These are phyloP conservation scores for Cavia porcellus DNA, from an alignment of 2,113 vertebrate genomes.

Conservation along the genomic window DNA sequence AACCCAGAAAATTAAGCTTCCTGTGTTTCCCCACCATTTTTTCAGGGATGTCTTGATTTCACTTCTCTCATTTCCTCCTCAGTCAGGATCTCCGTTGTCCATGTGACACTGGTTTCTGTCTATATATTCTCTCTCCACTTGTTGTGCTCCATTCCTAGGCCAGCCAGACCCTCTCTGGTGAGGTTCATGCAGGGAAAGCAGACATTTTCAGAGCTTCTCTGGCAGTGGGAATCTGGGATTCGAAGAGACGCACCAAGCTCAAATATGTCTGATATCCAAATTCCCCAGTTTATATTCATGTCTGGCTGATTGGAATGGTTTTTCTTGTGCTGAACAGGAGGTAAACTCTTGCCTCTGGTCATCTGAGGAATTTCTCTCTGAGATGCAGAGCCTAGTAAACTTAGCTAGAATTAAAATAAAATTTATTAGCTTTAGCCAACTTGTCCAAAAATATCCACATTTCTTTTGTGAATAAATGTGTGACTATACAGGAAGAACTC, in stretches of 20 bases:
- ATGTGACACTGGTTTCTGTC: not conserved
- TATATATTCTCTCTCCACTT: not conserved
- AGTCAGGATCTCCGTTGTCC: not conserved
- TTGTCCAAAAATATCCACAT: not conserved
- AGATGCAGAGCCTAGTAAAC: not conserved
- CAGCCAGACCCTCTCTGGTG: not conserved
- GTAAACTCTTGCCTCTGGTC: not conserved
- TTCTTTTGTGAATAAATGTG: not conserved
- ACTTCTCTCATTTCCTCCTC: not conserved
- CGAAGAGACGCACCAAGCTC: not conserved
- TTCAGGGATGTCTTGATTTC: not conserved
- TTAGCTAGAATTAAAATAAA: not conserved
- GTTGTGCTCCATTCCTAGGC: not conserved
- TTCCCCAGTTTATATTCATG: not conserved
- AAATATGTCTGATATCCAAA: not conserved
- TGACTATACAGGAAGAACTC: conserved; percentile 22
- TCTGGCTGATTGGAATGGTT: not conserved
- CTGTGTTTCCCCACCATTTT: not conserved
- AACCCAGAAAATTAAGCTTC: not conserved
- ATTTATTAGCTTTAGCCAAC: not conserved
- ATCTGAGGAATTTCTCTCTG: not conserved
- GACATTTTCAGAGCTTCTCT: not conserved
- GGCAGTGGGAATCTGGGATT: not conserved
- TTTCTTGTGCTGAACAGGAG: not conserved
- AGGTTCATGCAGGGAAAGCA: not conserved